A percentile compares a stretch with the other conserved stretches of the same genome.
These are phyloP conservation scores for Mionectes macconnelli DNA, from an alignment of 2,113 vertebrate species.

Conservation along the genomic window DNA sequence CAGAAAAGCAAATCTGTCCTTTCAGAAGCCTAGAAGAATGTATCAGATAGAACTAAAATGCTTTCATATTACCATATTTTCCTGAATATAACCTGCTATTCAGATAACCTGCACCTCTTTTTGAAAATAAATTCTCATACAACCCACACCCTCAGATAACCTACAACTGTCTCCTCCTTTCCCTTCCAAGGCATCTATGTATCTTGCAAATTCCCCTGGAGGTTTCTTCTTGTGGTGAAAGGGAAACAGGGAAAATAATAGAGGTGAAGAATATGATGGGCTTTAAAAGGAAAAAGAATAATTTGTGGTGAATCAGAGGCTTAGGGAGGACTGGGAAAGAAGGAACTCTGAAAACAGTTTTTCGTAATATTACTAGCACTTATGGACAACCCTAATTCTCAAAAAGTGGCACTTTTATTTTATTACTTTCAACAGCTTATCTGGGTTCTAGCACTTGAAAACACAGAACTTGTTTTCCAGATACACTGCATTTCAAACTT, in stretches of 20 bases:
- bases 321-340: neutral
- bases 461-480: neutral
- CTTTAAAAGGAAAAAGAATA: neutral
- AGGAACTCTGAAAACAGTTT: neutral
- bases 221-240: neutral
- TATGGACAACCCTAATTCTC: neutral
- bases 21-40: neutral
- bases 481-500: neutral
- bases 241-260: neutral
- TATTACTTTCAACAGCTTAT: neutral
- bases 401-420: neutral
- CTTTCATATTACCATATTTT: slow-evolving; percentile 26
- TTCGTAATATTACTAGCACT: neutral
- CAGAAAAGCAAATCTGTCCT: slow-evolving; percentile 1
- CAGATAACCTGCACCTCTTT: slow-evolving; percentile 30
- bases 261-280: neutral
- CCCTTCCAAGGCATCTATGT: neutral
- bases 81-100: neutral
- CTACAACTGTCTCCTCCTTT: neutral
- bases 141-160: slow-evolving; percentile 22
- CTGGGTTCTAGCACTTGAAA: neutral
- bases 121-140: slow-evolving; percentile 22
- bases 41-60: slow-evolving; percentile 32
- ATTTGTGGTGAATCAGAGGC: neutral
- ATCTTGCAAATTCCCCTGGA: slow-evolving; percentile 8